Base-by-base conservation (phyloP, 2,797 vertebrate genomes). In the Megaceryle alcyon region DNA sequence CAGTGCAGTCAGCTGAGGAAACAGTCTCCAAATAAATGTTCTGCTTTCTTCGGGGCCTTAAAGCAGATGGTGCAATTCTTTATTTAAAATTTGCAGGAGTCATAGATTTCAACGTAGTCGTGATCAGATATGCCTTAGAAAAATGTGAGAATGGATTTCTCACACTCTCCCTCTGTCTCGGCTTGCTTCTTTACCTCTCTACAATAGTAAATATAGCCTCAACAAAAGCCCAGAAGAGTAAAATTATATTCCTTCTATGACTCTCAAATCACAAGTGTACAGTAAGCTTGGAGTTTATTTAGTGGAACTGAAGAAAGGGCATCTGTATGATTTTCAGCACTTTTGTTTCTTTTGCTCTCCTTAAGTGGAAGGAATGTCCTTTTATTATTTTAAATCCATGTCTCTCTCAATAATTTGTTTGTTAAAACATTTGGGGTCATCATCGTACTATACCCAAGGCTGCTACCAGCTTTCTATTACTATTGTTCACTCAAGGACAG, bases 1-100 rank as follows among this genome's bases (percentile, higher is more conserved):
- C 71, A 53, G 26, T 79, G 48, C 14, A 82, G 79, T 49, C 43
- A 91, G 66, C 54, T 94, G 72, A 87, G 53, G 80, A 91, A 82
- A 79, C 29, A 15, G 12, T 92, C 60, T 84, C 65, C 26, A 33
- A 61, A 75, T 90, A 94, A 82, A 72, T 85, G 12, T 35, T 88
- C 16, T 35, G 51, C 3, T 93, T 61, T 84, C 72, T 96, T 87
- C 73, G 78, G 79, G 59, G 75, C 61, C 66, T 78, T 60, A 64
- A 92, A 95, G 63, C 91, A 97, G 88, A 95, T 97, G 90, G 60
- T 86, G 39, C 66, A 51, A n/a, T 68, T 77, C 75, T 88, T 93
- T 96, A 93, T 91, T 97, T 96, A 96, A 96, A 81, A 88, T 91
- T 87, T 69, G 70, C 9, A 89, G 51, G 63, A 91, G 65, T 87